Base-by-base conservation (phyloP, 1,140 invertebrate species). In the Nasonia longicornis region DNA sequence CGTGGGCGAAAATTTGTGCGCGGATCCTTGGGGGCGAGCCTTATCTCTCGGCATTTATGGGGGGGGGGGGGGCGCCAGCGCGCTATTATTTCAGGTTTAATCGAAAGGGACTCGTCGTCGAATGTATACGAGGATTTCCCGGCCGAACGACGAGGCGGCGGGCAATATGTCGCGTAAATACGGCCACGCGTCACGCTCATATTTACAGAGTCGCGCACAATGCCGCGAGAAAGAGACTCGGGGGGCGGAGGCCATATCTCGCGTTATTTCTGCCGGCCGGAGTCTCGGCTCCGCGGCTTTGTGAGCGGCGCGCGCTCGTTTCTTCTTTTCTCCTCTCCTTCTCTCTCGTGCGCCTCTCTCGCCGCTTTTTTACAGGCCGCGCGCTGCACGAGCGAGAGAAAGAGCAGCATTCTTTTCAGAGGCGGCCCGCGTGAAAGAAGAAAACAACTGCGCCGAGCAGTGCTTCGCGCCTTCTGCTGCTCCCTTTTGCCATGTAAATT, bases 401-500 rank as follows among this genome's bases (percentile, higher is more conserved):
- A 45, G 58, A 4, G 66, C 67, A 35, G 74, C 22, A 48, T 79
- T 79, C 70, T 80, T 74, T 74, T 71, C 69, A 52, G 8, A n/a
- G 4, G 14, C 22, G 35, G 31, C 52, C 31, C 31, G 63, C 58
- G 52, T 31, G 71, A 74, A 52, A 11, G 35, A 42, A 48, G 20
- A 72, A 72, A 76, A 42, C 31, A 35, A 63, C 26, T 14, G 66
- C 26, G 20, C 22, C 71, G n/a, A 70, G 42, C 64, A 66, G 22
- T 42, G 2, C 70, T 22, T 20, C 69, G 16, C 45, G 70, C 66
- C 66, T 29, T 45, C 38, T 26, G 1, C 14, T 38, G 31, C 42
- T 74, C 35, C 63, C 72, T 76, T 74, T 76, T 70, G 70, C 71
- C 38, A 70, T 69, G 76, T 72, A 75, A 79, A 82, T 79, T 42